Evolutionary conservation across 2,113 vertebrate species (phyloP).

Genomic region (Apodemus speciosus): DNA sequence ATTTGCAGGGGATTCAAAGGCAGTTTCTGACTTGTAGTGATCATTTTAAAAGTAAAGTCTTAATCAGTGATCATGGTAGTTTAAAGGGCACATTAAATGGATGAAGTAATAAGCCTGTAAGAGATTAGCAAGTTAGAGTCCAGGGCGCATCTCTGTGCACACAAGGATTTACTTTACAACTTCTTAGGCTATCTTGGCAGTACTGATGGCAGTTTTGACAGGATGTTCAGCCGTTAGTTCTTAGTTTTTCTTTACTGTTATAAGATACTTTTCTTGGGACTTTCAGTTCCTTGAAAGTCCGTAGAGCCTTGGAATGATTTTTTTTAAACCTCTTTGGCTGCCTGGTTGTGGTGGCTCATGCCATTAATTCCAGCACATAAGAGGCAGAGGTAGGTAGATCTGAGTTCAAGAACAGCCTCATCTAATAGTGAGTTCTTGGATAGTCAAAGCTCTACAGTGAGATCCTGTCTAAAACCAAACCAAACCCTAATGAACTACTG

Average conservation of each 20-base stretch:
- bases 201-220: background rate
- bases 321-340: background rate
- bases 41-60: background rate
- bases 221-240: background rate
- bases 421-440: background rate
- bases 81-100: background rate
- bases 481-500: background rate
- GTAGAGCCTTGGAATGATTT: background rate
- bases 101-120: background rate
- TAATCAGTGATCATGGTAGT: background rate
- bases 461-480: background rate
- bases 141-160: background rate
- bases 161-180: background rate
- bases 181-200: background rate
- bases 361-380: background rate
- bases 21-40: background rate
- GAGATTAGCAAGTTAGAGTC: background rate
- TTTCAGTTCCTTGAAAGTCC: background rate
- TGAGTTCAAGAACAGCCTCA: background rate
- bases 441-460: background rate
- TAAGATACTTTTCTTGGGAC: background rate
- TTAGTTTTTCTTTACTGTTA: background rate
- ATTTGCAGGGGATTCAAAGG: too few species aligned
- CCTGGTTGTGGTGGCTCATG: background rate
- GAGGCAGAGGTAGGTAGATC: background rate